phyloP scores from a whole-genome alignment of 2,797 vertebrate species.

The Anguilla megastoma region DNA sequence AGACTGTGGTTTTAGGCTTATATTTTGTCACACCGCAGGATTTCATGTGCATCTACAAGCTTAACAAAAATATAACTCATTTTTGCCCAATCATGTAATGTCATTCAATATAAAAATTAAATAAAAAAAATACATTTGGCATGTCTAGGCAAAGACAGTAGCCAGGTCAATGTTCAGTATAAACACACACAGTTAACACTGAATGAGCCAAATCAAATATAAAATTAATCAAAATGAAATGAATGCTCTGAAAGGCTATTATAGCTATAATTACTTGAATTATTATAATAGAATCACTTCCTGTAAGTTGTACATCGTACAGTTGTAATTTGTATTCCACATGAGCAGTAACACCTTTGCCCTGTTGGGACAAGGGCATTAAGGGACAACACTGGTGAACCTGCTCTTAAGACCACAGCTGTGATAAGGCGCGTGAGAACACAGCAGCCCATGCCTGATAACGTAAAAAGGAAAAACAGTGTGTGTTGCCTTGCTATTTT shows the following conservation, averaged over 20 bases:
- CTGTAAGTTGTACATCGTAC: neutral
- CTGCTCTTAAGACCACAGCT: neutral
- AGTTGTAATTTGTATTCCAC: neutral
- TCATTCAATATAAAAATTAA: neutral
- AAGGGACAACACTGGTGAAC: neutral
- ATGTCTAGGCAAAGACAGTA: neutral
- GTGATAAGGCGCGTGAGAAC: neutral
- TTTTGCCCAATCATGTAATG: neutral
- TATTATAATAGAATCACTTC: neutral
- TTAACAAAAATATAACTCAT: neutral
- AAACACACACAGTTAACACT: slow-evolving; percentile 4
- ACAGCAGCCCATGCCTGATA: neutral
- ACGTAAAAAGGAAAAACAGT: neutral
- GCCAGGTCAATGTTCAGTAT: neutral
- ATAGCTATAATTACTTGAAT: neutral
- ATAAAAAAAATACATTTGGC: neutral
- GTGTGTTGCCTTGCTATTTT: slow-evolving; percentile 1
- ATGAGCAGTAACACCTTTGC: neutral
- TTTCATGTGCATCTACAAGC: neutral
- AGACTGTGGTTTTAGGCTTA: neutral
- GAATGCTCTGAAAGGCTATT: neutral
- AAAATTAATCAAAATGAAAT: neutral
- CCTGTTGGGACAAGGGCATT: neutral
- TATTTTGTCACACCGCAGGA: neutral
- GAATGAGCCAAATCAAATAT: neutral